These are phyloP conservation scores for Drosophila atroscutellata DNA, from an alignment of 2,888 invertebrate genomes.

Conservation along the genomic window DNA sequence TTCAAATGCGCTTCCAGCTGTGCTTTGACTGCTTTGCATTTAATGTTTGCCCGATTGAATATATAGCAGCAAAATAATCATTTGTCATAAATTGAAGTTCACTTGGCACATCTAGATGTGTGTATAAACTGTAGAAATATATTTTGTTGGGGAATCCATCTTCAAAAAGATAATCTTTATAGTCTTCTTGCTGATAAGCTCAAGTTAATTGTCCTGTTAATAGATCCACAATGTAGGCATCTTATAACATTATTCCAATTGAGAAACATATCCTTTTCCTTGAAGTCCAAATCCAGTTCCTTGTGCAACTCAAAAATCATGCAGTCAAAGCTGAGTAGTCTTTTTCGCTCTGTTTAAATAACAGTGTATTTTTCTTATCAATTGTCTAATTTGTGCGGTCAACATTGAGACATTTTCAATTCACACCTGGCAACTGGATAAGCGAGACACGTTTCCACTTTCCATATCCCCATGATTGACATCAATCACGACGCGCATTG, in stretches of 20 bases:
- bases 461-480: slow-evolving; percentile 17
- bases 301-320: background rate
- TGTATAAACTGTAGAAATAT: no score
- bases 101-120: background rate
- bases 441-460: slow-evolving; percentile 35
- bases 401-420: slow-evolving; percentile 57
- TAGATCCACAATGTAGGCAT: background rate
- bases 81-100: background rate
- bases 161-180: background rate
- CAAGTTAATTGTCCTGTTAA: background rate
- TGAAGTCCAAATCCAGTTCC: background rate
- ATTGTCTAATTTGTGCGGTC: slow-evolving; percentile 62
- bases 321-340: background rate
- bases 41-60: background rate
- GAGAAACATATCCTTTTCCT: background rate
- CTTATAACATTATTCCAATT: background rate
- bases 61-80: background rate
- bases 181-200: background rate
- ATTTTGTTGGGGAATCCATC: background rate
- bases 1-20: background rate
- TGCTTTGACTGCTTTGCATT: background rate
- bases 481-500: slow-evolving; percentile 59
- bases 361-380: slow-evolving; percentile 31
- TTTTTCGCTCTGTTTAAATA: background rate
- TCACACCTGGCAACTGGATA: slow-evolving; percentile 46